phyloP scores from a whole-genome alignment of 2,888 invertebrate genomes.

The Microchrysa polita region DNA sequence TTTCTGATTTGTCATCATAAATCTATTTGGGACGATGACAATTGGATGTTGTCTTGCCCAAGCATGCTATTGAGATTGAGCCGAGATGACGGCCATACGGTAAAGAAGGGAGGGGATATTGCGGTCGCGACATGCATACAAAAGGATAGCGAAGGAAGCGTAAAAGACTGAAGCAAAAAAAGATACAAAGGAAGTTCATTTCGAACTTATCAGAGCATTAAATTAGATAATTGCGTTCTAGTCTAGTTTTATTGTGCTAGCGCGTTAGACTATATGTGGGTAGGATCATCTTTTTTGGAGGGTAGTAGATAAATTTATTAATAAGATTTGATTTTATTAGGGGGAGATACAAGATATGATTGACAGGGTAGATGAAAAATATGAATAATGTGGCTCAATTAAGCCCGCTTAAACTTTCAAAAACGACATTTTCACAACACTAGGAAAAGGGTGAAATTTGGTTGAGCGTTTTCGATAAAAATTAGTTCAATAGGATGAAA shows the following conservation, averaged over 20 bases:
- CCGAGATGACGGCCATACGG: background rate
- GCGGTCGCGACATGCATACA: background rate
- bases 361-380: too few species aligned
- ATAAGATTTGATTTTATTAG: too few species aligned
- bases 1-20: constrained; percentile 50
- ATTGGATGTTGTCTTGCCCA: constrained; percentile 19
- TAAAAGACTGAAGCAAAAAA: background rate
- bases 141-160: background rate
- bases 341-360: too few species aligned
- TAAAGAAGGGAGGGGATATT: background rate
- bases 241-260: constrained; percentile 33
- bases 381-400: too few species aligned
- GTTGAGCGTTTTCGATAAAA: too few species aligned
- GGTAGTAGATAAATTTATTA: too few species aligned
- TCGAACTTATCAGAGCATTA: constrained; percentile 46
- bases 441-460: too few species aligned
- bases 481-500: too few species aligned
- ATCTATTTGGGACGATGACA: constrained; percentile 48
- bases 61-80: background rate
- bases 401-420: too few species aligned
- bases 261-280: too few species aligned
- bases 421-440: too few species aligned
- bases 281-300: too few species aligned
- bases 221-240: constrained; percentile 47
- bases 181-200: constrained; percentile 30